Evolutionary conservation across 2,113 vertebrate species (phyloP).

Genomic region (Mobula hypostoma): DNA sequence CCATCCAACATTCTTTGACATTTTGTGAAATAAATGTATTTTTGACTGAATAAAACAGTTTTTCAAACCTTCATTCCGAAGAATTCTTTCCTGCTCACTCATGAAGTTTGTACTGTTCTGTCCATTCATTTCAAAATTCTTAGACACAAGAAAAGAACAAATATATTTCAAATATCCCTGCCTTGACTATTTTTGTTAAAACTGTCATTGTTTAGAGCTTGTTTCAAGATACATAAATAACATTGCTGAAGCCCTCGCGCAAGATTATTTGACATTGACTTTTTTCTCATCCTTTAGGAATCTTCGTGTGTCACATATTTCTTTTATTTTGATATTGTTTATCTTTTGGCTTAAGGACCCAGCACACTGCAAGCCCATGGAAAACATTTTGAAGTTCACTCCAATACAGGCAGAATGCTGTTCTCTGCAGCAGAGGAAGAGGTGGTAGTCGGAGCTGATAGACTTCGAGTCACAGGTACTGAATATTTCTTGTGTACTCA

Average conservation of each 20-base stretch:
- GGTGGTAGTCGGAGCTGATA: conserved; percentile 72
- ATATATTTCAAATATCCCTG: background rate
- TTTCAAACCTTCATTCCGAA: background rate
- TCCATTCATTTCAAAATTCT: background rate
- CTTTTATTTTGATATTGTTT: conserved; percentile 34
- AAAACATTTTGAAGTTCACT: conserved; percentile 72
- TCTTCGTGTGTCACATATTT: background rate
- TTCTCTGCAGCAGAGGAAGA: conserved; percentile 77
- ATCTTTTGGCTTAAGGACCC: conserved; percentile 66
- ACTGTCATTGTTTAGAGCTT: background rate
- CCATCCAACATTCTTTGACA: background rate
- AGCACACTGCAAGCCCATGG: conserved; percentile 68
- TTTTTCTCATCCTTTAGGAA: background rate
- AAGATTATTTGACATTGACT: background rate
- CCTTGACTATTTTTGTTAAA: background rate
- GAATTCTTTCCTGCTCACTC: background rate
- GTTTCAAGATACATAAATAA: background rate
- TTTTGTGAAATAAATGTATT: background rate
- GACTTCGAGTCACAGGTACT: conserved; percentile 86
- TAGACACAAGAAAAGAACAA: background rate
- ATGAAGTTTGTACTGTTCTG: background rate
- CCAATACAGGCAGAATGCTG: conserved; percentile 65
- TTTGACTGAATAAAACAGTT: background rate
- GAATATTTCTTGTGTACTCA: conserved; percentile 3
- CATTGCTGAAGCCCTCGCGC: background rate